Base-by-base conservation (phyloP, 2,888 invertebrate species). In the Augochlorella aurata region DNA sequence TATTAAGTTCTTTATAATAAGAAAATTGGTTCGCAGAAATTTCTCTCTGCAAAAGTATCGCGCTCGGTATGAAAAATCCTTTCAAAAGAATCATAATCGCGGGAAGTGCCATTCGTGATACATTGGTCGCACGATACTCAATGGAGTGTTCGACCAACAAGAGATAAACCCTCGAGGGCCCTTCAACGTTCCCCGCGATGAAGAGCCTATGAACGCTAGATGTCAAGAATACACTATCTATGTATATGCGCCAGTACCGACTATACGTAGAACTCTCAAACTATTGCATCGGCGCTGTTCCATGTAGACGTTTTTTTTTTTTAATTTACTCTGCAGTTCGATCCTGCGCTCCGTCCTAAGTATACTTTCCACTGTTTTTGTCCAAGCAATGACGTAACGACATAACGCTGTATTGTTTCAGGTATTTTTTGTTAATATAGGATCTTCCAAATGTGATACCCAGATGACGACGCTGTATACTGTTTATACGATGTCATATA, bases 121-220 rank as follows among this genome's bases (percentile, higher is more conserved):
- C 58, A 66, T 50, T 77, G 67, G 58, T 77, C 67, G 78, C 52
- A 52, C 16, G 68, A 45, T 72, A 69, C 72, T 78, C 63, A 52
- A 80, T 54, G 71, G 52, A 73, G 79, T 47, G 72, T 52, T 63
- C 79, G 79, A 49, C 58, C 73, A 69, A 72, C 72, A 73, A 71
- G 68, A 71, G 78, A 72, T 78, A 68, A 78, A 72, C 68, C 71
- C 72, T 68, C 78, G 78, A 78, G 78, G 29, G 61, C 52, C 18
- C 45, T 24, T 70, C 77, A 38, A 49, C 54, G 47, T 47, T 5
- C 72, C 71, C n/a, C 66, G 24, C 72, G 50, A 72, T 72, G 80
- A 80, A 80, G 78, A 44, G 72, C 29, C 72, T 67, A 78, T 73
- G 52, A 71, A 72, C 18, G 61, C 61, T 72, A 52, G 45, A 54